A percentile compares a stretch with the other conserved stretches of the same genome.
Conservation (phyloP, 2,888 invertebrate species). For the Sarcophaga caerulescens region DNA sequence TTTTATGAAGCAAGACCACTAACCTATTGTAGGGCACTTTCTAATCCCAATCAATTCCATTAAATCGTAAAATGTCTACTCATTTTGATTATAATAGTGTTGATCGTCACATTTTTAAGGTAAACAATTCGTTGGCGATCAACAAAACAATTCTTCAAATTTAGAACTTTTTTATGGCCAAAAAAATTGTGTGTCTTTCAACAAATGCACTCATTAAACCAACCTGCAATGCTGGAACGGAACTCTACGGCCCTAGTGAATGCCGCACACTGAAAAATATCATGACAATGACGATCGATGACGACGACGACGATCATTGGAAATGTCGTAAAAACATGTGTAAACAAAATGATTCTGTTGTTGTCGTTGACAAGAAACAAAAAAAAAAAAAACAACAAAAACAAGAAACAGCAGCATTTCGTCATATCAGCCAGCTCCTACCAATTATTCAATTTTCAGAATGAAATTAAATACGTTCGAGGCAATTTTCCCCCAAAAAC, state of each 20-base stretch:
- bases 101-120: constrained; percentile 57
- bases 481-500: constrained; percentile 50
- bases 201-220: constrained; percentile 21
- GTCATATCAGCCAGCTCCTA: constrained; percentile 44
- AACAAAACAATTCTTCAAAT: constrained; percentile 67
- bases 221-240: not conserved
- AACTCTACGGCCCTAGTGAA: constrained; percentile 9
- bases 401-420: constrained; percentile 53
- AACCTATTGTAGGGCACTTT: constrained; percentile 10
- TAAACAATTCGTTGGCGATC: constrained; percentile 69
- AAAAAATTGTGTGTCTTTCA: not conserved
- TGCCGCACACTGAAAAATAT: constrained; percentile 37
- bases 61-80: constrained; percentile 23
- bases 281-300: constrained; percentile 12
- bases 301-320: constrained; percentile 38
- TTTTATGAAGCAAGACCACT: not conserved
- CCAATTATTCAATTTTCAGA: constrained; percentile 66
- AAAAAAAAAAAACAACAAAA: no score
- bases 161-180: constrained; percentile 37
- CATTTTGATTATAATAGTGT: constrained; percentile 30
- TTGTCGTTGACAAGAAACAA: no score
- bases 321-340: constrained; percentile 64
- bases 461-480: constrained; percentile 46
- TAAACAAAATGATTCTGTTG: constrained; percentile 66
- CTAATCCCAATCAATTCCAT: constrained; percentile 3